Percentiles rank a stretch among this genome's conserved stretches.
Conservation (phyloP, 2,888 invertebrate species). For the Apotomis capreana region DNA sequence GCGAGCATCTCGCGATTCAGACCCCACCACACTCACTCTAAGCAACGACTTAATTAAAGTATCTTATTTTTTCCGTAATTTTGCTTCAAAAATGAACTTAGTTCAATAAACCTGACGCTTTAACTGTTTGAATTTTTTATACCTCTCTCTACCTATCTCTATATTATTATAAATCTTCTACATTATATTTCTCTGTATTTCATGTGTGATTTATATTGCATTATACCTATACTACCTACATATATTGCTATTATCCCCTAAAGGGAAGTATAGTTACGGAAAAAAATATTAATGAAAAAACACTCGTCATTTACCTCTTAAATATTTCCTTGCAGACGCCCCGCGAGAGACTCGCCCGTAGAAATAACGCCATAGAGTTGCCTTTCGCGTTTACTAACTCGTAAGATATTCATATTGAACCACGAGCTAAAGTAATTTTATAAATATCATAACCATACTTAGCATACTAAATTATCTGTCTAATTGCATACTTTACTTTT, state of each 20-base stretch:
- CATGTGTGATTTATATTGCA: no score
- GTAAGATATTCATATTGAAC: constrained; percentile 16
- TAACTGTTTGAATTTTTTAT: no score
- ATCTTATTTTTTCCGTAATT: not conserved
- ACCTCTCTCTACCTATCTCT: no score
- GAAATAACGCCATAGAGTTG: constrained; percentile 34
- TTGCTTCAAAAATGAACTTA: not conserved
- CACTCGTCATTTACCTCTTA: constrained; percentile 3
- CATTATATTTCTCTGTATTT: no score
- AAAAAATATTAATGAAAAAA: not conserved
- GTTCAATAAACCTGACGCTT: no score
- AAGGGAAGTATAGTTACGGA: not conserved
- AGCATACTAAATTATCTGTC: constrained; percentile 1
- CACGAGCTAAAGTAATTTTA: constrained; percentile 16
- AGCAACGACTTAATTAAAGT: not conserved
- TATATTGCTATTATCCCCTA: no score
- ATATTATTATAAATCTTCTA: no score
- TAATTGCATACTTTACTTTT: constrained; percentile 8
- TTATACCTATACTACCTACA: no score
- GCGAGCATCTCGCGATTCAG: not conserved
- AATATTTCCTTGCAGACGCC: constrained; percentile 30
- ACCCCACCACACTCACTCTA: not conserved
- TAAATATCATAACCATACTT: constrained; percentile 3
- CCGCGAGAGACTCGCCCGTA: constrained; percentile 23
- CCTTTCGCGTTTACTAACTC: constrained; percentile 20